Evolutionary conservation across 1,140 invertebrate species (phyloP).

Genomic region (Adoxophyes honmai): DNA sequence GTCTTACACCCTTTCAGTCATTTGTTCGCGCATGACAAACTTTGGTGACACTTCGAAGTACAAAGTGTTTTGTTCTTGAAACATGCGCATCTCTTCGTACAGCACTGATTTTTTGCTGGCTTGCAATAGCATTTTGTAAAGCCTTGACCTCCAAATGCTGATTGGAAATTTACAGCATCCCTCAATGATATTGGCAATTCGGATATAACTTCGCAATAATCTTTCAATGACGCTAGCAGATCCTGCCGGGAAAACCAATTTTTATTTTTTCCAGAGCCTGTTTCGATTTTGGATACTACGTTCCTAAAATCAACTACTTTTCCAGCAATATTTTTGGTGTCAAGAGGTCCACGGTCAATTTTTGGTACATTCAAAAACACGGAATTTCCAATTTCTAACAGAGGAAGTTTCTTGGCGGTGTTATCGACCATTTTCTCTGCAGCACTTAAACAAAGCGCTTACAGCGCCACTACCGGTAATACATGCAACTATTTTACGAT

Average conservation of each 20-base stretch:
- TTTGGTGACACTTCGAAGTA: constrained; percentile 20
- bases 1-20: too few species aligned
- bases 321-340: constrained; percentile 23
- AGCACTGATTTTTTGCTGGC: constrained; percentile 19
- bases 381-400: constrained; percentile 19
- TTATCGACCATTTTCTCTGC: constrained; percentile 22
- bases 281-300: constrained; percentile 22
- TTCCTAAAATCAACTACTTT: constrained; percentile 21
- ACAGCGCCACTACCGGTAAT: too few species aligned
- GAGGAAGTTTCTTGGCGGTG: constrained; percentile 19
- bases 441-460: too few species aligned
- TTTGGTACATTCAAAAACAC: constrained; percentile 26
- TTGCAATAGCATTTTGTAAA: constrained; percentile 24
- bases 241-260: constrained; percentile 21
- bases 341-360: constrained; percentile 22
- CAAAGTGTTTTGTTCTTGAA: constrained; percentile 25
- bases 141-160: constrained; percentile 12
- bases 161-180: constrained; percentile 19
- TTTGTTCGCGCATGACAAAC: constrained; percentile 21
- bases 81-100: constrained; percentile 19
- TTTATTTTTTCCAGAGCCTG: constrained; percentile 18
- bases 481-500: too few species aligned
- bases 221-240: constrained; percentile 9
- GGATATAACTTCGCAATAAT: constrained; percentile 16
- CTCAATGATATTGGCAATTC: constrained; percentile 20